These are phyloP conservation scores for Telmatherina bonti DNA, from an alignment of 2,797 vertebrate species.

Conservation along the genomic window DNA sequence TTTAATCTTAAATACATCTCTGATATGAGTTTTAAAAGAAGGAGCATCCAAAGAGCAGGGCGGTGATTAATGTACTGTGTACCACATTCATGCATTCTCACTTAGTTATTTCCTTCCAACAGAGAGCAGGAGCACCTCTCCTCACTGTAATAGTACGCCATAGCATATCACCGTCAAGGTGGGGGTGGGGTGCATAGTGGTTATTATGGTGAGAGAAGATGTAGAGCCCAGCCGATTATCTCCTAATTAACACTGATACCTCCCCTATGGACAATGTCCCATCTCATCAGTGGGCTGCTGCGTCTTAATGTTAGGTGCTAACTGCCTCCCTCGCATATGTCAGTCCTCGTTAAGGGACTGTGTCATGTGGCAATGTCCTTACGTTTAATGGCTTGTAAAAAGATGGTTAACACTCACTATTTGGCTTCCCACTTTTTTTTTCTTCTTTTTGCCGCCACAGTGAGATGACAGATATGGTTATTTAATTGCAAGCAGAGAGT, in stretches of 20 bases:
- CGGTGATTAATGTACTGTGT: slow-evolving; percentile 55
- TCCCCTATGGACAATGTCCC: slow-evolving; percentile 93
- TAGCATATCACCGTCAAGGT: slow-evolving; percentile 74
- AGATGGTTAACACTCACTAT: slow-evolving; percentile 97
- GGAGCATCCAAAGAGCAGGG: slow-evolving; percentile 35
- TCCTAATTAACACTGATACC: slow-evolving; percentile 95
- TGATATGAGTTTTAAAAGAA: slow-evolving; percentile 38
- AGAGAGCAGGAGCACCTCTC: slow-evolving; percentile 48
- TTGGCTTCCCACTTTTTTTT: slow-evolving; percentile 85
- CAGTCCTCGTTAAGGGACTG: slow-evolving; percentile 97
- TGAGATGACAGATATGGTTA: slow-evolving; percentile 74
- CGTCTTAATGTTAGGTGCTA: slow-evolving; percentile 93
- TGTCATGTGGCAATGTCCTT: slow-evolving; percentile 88
- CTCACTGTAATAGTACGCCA: slow-evolving; percentile 64
- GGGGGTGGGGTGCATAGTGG: slow-evolving; percentile 64
- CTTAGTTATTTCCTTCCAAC: slow-evolving; percentile 47
- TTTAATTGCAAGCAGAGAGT: slow-evolving; percentile 69
- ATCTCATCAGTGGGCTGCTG: slow-evolving; percentile 88
- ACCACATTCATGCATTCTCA: slow-evolving; percentile 56
- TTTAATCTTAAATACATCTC: slow-evolving; percentile 23
- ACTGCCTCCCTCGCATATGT: slow-evolving; percentile 97
- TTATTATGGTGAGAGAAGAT: slow-evolving; percentile 77
- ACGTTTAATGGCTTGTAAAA: slow-evolving; percentile 98
- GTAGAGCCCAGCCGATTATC: slow-evolving; percentile 89
- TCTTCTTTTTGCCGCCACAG: slow-evolving; percentile 62